A percentile compares a stretch with the other conserved stretches of the same genome.
These are phyloP conservation scores for Cheirogaleus major DNA, from an alignment of 2,797 vertebrate species.

Conservation along the genomic window DNA sequence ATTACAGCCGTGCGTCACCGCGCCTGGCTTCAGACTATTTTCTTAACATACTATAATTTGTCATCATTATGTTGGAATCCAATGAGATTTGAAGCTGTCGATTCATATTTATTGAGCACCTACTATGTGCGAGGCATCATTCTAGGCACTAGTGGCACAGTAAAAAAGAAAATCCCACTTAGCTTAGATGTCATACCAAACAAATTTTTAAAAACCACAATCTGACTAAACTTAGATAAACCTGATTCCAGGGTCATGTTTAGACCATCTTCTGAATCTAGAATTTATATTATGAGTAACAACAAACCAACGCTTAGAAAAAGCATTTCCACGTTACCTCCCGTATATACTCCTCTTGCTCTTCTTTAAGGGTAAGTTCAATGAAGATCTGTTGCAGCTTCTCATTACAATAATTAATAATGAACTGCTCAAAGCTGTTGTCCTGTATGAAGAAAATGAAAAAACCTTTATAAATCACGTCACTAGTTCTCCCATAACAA, in stretches of 20 bases:
- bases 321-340: constrained; percentile 87
- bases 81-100: background rate
- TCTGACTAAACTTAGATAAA: background rate
- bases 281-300: background rate
- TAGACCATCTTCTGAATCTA: background rate
- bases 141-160: background rate
- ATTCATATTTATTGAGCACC: background rate
- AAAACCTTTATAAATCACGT: background rate
- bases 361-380: constrained; percentile 96
- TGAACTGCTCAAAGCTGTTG: constrained; percentile 99
- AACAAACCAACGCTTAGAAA: background rate
- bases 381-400: constrained; percentile 99
- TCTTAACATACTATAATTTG: background rate
- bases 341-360: constrained; percentile 97
- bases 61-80: background rate
- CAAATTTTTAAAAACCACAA: background rate
- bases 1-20: no score
- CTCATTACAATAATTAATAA: constrained; percentile 99
- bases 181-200: background rate
- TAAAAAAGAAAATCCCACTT: background rate
- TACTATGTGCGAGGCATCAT: background rate
- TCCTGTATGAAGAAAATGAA: constrained; percentile 87
- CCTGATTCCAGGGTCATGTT: background rate
- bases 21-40: background rate
- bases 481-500: background rate